Conservation (phyloP, 1,140 invertebrate species). For the Caenorhabditis briggsae region DNA sequence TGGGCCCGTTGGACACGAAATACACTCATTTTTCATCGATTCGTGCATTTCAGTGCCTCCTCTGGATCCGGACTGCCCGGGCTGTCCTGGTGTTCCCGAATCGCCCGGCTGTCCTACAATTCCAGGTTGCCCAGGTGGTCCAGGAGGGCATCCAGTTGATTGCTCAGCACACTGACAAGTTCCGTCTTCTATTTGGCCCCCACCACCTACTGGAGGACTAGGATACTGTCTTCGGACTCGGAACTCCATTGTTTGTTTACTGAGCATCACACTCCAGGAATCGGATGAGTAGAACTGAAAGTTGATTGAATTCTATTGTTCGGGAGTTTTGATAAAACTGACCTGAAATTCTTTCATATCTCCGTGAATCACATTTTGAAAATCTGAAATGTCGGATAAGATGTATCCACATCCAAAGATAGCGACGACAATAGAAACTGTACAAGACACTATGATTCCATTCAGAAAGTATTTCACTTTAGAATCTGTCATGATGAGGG, state of each 20-base stretch:
- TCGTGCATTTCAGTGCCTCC: neutral
- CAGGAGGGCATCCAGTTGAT: conserved; percentile 35
- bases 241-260: neutral
- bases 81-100: neutral
- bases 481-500: neutral
- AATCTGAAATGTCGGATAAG: conserved; percentile 14
- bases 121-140: conserved; percentile 27
- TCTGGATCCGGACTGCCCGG: neutral
- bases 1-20: neutral
- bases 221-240: conserved; percentile 3
- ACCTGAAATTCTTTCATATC: conserved; percentile 33
- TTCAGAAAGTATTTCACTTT: conserved; percentile 18
- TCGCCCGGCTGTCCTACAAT: neutral
- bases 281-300: conserved; percentile 27
- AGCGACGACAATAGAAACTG: neutral
- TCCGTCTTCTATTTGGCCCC: conserved; percentile 4
- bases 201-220: conserved; percentile 7
- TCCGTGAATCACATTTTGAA: conserved; percentile 5
- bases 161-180: conserved; percentile 33
- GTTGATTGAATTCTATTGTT: neutral
- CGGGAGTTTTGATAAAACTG: neutral
- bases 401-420: conserved; percentile 27
- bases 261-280: conserved; percentile 32
- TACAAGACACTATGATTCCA: neutral
- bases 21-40: conserved; percentile 8